Percentiles rank a stretch among this genome's conserved stretches.
Evolutionary conservation across 1,140 invertebrate species (phyloP).

Genomic region (Drosophila sechellia): DNA sequence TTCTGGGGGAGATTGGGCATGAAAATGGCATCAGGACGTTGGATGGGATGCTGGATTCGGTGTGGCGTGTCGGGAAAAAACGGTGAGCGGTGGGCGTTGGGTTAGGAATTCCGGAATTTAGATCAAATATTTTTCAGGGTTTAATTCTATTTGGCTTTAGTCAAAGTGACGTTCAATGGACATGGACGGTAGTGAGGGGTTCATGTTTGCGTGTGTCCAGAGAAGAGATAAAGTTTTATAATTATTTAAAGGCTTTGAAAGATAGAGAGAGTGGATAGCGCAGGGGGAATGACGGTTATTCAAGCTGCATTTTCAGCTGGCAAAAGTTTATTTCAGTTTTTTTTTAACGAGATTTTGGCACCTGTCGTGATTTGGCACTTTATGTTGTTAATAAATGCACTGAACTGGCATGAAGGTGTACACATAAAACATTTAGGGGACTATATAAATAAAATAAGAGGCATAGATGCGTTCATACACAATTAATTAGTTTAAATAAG

Average conservation of each 20-base stretch:
- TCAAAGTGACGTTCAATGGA: slow-evolving; percentile 60
- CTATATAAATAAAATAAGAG: neutral
- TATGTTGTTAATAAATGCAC: slow-evolving; percentile 59
- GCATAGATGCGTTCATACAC: too few species aligned
- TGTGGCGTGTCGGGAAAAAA: neutral
- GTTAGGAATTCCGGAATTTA: slow-evolving; percentile 40
- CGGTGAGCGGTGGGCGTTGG: neutral
- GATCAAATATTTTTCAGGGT: slow-evolving; percentile 78
- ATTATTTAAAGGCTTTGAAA: slow-evolving; percentile 61
- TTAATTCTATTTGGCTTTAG: slow-evolving; percentile 80
- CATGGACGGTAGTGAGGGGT: slow-evolving; percentile 40
- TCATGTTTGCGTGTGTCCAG: slow-evolving; percentile 26
- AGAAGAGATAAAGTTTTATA: slow-evolving; percentile 64
- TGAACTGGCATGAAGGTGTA: slow-evolving; percentile 9
- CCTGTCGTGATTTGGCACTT: slow-evolving; percentile 65
- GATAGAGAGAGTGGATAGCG: neutral
- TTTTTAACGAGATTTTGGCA: slow-evolving; percentile 32
- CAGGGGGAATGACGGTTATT: neutral
- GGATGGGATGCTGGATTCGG: slow-evolving; percentile 11
- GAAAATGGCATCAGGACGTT: slow-evolving; percentile 23
- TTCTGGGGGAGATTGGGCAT: slow-evolving; percentile 65
- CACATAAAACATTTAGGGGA: neutral
- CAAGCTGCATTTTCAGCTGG: slow-evolving; percentile 27
- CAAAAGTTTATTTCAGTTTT: slow-evolving; percentile 24
- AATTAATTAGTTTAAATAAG: too few species aligned